Percentiles rank a stretch among this genome's conserved stretches.
Evolutionary conservation across 1,140 invertebrate species (phyloP).

Genomic region (Phymorhynchus buccinoides): DNA sequence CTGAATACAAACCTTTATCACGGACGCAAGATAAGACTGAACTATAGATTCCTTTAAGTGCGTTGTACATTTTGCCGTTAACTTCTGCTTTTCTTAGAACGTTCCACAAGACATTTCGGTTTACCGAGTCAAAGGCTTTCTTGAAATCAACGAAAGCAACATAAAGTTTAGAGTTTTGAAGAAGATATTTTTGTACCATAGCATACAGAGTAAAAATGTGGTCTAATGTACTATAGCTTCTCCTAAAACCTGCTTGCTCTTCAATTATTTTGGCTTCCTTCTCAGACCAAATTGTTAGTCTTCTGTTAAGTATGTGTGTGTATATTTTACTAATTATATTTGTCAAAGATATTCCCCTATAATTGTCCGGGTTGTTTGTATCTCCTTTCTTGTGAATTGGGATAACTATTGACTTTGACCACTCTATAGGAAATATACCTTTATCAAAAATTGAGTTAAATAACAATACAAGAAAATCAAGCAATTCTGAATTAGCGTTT

Average conservation of each 20-base stretch:
- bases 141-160: too few species aligned
- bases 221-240: neutral
- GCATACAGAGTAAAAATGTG: neutral
- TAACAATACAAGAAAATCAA: neutral
- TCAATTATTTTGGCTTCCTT: neutral
- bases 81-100: too few species aligned
- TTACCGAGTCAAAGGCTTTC: too few species aligned
- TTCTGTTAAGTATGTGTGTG: neutral
- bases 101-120: too few species aligned
- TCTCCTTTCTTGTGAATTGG: constrained; percentile 6
- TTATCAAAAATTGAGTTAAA: neutral
- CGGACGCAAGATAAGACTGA: too few species aligned
- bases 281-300: neutral
- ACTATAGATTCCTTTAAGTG: too few species aligned
- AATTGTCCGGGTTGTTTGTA: neutral
- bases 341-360: neutral
- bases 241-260: neutral
- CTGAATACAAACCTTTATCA: too few species aligned
- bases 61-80: too few species aligned
- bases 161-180: too few species aligned
- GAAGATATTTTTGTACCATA: neutral
- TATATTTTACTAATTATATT: neutral
- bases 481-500: too few species aligned
- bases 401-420: constrained; percentile 4
- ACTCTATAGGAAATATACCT: neutral